phyloP scores from a whole-genome alignment of 2,888 invertebrate species.

The Thereva unica region DNA sequence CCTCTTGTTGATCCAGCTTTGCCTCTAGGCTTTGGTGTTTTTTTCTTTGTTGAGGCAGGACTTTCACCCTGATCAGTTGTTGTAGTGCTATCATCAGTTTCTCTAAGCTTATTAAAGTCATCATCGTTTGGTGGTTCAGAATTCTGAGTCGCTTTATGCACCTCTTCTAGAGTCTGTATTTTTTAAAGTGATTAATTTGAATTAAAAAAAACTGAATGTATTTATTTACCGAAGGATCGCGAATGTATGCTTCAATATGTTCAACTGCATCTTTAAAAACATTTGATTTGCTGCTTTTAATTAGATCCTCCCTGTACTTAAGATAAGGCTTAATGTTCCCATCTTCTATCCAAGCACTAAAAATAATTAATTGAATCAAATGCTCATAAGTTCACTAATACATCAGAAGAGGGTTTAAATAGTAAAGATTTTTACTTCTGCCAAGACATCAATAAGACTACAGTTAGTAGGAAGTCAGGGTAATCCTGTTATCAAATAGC shows the following conservation, averaged over 20 bases:
- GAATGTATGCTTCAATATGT: constrained; percentile 79
- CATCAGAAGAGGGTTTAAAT: too few species aligned
- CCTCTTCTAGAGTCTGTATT: constrained; percentile 15
- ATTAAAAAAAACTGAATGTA: neutral
- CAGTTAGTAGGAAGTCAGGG: too few species aligned
- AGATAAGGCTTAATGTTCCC: constrained; percentile 80
- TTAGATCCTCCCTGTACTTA: constrained; percentile 76
- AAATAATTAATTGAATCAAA: constrained; percentile 40
- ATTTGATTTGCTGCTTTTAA: constrained; percentile 73
- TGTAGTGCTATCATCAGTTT: constrained; percentile 56
- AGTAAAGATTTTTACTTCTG: too few species aligned
- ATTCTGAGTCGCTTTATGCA: constrained; percentile 14
- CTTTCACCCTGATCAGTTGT: constrained; percentile 45
- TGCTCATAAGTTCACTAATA: too few species aligned
- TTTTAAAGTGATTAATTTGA: neutral
- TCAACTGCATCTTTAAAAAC: constrained; percentile 78
- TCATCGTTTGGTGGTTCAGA: constrained; percentile 63
- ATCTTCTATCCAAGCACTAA: constrained; percentile 89
- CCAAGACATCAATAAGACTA: too few species aligned
- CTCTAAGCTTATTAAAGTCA: constrained; percentile 73
- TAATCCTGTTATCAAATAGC: too few species aligned
- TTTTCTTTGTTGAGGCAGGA: constrained; percentile 40
- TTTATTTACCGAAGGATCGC: constrained; percentile 62
- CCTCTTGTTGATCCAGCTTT: constrained; percentile 43
- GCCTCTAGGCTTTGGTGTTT: constrained; percentile 43